Evolutionary conservation across 2,888 invertebrate species (phyloP).

Genomic region (Dicycla oo): DNA sequence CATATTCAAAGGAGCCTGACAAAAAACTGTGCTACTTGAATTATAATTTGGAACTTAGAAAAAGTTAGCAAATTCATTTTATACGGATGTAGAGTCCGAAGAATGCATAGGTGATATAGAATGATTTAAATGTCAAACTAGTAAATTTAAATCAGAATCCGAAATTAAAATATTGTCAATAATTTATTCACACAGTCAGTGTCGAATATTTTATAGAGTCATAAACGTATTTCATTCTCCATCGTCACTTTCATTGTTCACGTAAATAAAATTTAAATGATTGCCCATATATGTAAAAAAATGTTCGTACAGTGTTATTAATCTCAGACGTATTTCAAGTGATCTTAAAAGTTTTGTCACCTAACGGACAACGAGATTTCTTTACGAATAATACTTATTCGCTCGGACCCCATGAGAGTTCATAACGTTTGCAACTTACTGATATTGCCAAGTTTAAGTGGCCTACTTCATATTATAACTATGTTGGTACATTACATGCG

Average conservation of each 20-base stretch:
- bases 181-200: constrained; percentile 48
- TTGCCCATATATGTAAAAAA: constrained; percentile 43
- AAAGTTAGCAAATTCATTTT: constrained; percentile 27
- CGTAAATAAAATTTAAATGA: constrained; percentile 58
- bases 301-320: constrained; percentile 35
- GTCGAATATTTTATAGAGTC: constrained; percentile 51
- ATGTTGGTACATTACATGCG: constrained; percentile 65
- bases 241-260: constrained; percentile 56
- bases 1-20: constrained; percentile 43
- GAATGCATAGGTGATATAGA: too few relatives aligned
- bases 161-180: constrained; percentile 37
- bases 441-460: constrained; percentile 69
- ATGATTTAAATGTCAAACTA: too few relatives aligned
- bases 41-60: constrained; percentile 32
- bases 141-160: constrained; percentile 30
- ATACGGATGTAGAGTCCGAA: too few relatives aligned
- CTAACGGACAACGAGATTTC: constrained; percentile 51
- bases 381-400: constrained; percentile 47
- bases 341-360: too few relatives aligned
- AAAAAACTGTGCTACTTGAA: constrained; percentile 60
- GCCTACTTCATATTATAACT: constrained; percentile 66
- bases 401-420: constrained; percentile 51
- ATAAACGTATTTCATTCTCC: constrained; percentile 55
- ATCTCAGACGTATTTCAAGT: constrained; percentile 24
- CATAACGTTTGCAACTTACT: constrained; percentile 67